Conservation (phyloP, 1,140 invertebrate species). For the Stegodyphus mimosarum region DNA sequence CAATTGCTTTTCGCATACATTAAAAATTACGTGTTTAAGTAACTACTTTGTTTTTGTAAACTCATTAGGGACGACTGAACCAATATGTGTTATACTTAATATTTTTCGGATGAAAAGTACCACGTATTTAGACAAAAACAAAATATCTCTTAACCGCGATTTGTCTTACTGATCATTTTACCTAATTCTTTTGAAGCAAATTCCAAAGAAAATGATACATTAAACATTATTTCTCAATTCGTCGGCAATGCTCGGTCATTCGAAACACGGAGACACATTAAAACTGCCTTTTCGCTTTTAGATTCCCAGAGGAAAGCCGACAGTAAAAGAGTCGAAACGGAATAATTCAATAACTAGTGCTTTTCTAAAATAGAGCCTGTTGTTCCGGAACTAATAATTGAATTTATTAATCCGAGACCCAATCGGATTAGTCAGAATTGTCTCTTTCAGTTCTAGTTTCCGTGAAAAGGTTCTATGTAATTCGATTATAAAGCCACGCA, state of each 20-base stretch:
- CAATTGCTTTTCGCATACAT: no score
- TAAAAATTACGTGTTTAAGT: no score
- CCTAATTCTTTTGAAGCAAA: background rate
- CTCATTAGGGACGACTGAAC: no score
- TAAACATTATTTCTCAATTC: constrained; percentile 32
- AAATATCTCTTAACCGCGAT: no score
- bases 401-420: constrained; percentile 48
- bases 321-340: constrained; percentile 43
- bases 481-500: constrained; percentile 52
- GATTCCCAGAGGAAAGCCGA: constrained; percentile 22
- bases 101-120: no score
- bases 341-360: constrained; percentile 55
- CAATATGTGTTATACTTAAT: no score
- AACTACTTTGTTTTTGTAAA: no score
- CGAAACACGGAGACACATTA: constrained; percentile 27
- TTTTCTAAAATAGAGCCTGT: constrained; percentile 50
- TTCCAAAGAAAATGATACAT: constrained; percentile 6
- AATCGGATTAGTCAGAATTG: constrained; percentile 50
- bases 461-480: constrained; percentile 42
- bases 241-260: constrained; percentile 19
- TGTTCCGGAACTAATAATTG: constrained; percentile 49
- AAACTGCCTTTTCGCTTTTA: constrained; percentile 18
- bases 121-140: no score
- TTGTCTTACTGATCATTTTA: background rate
- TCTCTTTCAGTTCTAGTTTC: constrained; percentile 27